Conservation (phyloP, 2,888 invertebrate genomes). For the Megaustenia siamemsis region DNA sequence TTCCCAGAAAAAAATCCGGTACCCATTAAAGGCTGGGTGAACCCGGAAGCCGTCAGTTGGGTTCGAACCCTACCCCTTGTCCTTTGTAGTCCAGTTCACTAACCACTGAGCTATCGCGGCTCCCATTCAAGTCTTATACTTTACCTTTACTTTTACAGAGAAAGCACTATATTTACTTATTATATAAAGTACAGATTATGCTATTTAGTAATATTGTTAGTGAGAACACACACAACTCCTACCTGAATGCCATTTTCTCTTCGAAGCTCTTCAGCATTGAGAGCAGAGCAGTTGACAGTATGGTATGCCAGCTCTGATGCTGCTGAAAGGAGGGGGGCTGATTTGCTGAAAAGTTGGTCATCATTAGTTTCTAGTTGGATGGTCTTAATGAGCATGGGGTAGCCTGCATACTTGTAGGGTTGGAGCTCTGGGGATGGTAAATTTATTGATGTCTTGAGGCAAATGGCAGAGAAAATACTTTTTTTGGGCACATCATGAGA, state of each 20-base stretch:
- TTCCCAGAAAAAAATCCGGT: too few relatives aligned
- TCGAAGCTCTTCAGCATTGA: conserved; percentile 98
- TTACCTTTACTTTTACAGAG: too few relatives aligned
- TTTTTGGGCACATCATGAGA: too few relatives aligned
- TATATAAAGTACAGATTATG: neutral
- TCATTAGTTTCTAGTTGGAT: conserved; percentile 95
- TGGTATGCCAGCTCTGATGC: conserved; percentile 92
- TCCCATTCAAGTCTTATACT: too few relatives aligned
- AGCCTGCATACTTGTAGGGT: conserved; percentile 99
- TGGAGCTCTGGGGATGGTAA: conserved; percentile 82
- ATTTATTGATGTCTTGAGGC: neutral
- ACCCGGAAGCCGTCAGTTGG: too few relatives aligned
- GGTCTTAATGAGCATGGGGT: conserved; percentile 97
- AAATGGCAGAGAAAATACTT: neutral
- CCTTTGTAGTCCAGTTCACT: too few relatives aligned
- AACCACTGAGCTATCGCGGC: too few relatives aligned
- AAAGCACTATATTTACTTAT: too few relatives aligned
- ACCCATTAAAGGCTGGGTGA: too few relatives aligned
- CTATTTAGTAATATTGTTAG: neutral
- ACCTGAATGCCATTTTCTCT: conserved; percentile 95
- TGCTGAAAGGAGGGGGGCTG: conserved; percentile 89
- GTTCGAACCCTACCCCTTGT: too few relatives aligned
- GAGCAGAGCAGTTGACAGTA: conserved; percentile 95
- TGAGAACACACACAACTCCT: conserved; percentile 43
- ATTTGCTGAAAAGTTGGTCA: conserved; percentile 93